Evolutionary conservation across 2,113 vertebrate species (phyloP), one percentile per base, ranked within the genome.

Genomic region (Malurus alboscapulatus): DNA sequence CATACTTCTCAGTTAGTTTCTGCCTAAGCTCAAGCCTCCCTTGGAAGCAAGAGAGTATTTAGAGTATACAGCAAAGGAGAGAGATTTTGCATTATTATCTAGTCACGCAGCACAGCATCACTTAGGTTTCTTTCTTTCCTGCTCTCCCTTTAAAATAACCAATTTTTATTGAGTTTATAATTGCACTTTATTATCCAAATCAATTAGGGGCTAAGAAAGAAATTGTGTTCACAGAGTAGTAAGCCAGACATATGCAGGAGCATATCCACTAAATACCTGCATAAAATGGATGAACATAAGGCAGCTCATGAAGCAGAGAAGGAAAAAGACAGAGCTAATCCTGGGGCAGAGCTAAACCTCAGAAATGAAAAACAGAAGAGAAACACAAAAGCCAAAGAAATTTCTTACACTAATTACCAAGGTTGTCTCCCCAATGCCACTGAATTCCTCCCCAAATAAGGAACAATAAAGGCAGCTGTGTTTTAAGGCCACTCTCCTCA

Each of bases 101-200:
- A 91, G 81, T 50, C 78, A 87, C 57, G 58, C 7, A 78, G 82
- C 53, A 93, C 29, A 90, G 50, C 47, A 42, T 78, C 79, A 51
- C 79, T 93, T 75, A 45, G 59, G n/a, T 75, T 83, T 68, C 88
- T 77, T 82, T 92, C 81, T 68, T 90, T 77, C 68, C 53, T 55
- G 53, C 19, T 92, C 51, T 88, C 55, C 53, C 63, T 88, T 92
- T 79, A 90, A 94, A 96, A 93, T 83, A 94, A 85, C 67, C 13
- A 22, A 38, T 68, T 92, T 95, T 92, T 88, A 90, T 61, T 88
- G 78, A 92, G 89, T 84, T 91, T 86, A 84, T 87, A 96, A 95
- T 85, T 92, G 89, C 26, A 74, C 78, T 91, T 95, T 77, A 96
- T 94, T 94, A 96, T 89, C 65, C 75, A 90, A 87, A 91, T 93